Percentiles rank a stretch among this genome's conserved stretches.
phyloP scores from a whole-genome alignment of 2,797 vertebrate species.

The Pseudochirops cupreus region DNA sequence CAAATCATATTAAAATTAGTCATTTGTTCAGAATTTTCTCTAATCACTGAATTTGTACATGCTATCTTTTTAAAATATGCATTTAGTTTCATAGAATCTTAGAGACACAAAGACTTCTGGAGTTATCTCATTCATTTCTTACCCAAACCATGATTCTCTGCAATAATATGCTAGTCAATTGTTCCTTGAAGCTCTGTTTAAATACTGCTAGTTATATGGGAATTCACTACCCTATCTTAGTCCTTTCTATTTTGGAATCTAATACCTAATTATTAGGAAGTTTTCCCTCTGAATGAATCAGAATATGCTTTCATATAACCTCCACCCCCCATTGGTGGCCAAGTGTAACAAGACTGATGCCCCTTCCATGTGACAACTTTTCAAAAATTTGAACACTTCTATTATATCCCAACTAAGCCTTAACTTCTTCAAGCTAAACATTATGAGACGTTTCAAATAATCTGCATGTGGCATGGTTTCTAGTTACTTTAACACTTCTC shows the following conservation, averaged over 20 bases:
- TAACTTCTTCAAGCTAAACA: background rate
- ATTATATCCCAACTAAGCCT: background rate
- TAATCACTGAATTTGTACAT: background rate
- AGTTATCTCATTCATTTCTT: background rate
- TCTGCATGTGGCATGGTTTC: background rate
- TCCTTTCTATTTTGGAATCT: background rate
- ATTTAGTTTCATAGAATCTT: background rate
- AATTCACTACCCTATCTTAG: background rate
- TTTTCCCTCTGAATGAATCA: background rate
- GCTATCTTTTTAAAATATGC: background rate
- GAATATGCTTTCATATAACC: background rate
- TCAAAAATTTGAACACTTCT: background rate
- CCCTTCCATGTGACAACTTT: background rate
- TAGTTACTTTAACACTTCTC: background rate
- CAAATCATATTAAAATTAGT: background rate
- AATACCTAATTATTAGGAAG: background rate
- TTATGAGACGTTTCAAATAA: background rate
- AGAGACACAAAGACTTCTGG: background rate
- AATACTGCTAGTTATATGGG: background rate
- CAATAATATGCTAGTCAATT: background rate
- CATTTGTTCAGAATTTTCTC: background rate
- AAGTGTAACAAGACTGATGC: background rate
- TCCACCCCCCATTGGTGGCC: background rate
- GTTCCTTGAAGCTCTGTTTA: background rate
- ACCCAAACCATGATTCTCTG: background rate